Base-by-base conservation (phyloP, 2,797 vertebrate genomes). In the Diplodus sargus region DNA sequence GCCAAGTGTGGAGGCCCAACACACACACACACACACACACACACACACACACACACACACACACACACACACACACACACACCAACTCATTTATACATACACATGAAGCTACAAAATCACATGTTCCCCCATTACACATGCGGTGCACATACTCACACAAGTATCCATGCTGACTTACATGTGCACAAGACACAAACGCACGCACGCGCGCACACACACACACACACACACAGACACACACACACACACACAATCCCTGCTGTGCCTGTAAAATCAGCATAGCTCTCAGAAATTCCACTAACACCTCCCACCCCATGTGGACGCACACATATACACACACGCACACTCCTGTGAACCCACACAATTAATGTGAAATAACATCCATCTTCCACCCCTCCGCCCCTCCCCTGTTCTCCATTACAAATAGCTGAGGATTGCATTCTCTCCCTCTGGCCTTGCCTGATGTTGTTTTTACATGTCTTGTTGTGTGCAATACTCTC, bases 401-500 rank as follows among this genome's bases (percentile, higher is more conserved):
- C 85, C 86, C 87, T 83, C 76, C 89, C 85, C 80, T 73, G 72
- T 67, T 91, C 92, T 90, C 89, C 89, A 92, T 91, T 91, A 90
- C 90, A 93, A 92, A 93, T 92, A 93, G 92, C 93, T 92, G 92
- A 92, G 93, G 92, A 91, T 90, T 91, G 92, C 91, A 89, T 87
- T 92, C 90, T 92, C 85, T 90, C 88, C 89, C 90, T 85, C 86
- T 89, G 87, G 91, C 91, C 89, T 89, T 73, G 85, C 88, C 90
- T 89, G 86, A 90, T 94, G 91, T 93, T 93, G 93, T 93, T 94
- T 93, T 93, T 94, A 92, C 92, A 92, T 91, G 91, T 92, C 91
- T 93, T 92, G 87, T 92, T 93, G 92, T 94, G 90, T 90, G 90
- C 88, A 90, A 85, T 84, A 82, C 83, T 89, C 89, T 90, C 85